Percentiles rank a stretch among this genome's conserved stretches.
phyloP scores from a whole-genome alignment of 2,113 vertebrate species.

The Megalops atlanticus region DNA sequence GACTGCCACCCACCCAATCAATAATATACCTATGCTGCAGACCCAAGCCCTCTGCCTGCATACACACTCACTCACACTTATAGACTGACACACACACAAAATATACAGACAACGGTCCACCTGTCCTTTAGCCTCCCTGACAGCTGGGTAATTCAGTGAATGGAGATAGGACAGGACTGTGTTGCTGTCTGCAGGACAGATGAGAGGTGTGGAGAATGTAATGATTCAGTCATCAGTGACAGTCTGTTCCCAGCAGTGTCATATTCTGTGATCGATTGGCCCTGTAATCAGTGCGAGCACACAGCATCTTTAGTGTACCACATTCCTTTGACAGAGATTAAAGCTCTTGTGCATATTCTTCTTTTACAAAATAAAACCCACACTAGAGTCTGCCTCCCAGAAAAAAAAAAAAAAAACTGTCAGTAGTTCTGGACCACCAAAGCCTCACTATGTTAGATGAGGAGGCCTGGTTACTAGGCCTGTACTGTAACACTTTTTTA shows the following conservation, averaged over 20 bases:
- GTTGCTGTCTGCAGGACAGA: not conserved
- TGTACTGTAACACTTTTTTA: not conserved
- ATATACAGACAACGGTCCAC: too few relatives aligned
- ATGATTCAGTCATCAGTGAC: not conserved
- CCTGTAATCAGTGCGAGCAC: not conserved
- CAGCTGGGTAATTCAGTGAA: not conserved
- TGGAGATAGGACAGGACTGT: not conserved
- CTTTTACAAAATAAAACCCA: not conserved
- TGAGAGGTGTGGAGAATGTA: not conserved
- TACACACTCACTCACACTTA: constrained; percentile 39
- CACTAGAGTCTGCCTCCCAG: not conserved
- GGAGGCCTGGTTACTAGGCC: not conserved
- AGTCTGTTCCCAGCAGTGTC: not conserved
- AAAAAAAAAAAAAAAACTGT: not conserved
- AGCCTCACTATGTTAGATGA: not conserved
- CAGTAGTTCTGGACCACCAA: not conserved
- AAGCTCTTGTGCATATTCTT: not conserved
- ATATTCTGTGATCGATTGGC: not conserved
- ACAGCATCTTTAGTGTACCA: not conserved
- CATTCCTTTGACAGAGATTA: too few relatives aligned
- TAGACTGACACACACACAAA: not conserved
- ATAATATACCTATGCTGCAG: too few relatives aligned
- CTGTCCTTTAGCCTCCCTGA: too few relatives aligned
- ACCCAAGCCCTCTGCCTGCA: too few relatives aligned
- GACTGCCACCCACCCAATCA: too few relatives aligned